Percentiles rank a stretch among this genome's conserved stretches.
Evolutionary conservation across 1,140 invertebrate genomes (phyloP).

Genomic region (Bombus sylvicola): DNA sequence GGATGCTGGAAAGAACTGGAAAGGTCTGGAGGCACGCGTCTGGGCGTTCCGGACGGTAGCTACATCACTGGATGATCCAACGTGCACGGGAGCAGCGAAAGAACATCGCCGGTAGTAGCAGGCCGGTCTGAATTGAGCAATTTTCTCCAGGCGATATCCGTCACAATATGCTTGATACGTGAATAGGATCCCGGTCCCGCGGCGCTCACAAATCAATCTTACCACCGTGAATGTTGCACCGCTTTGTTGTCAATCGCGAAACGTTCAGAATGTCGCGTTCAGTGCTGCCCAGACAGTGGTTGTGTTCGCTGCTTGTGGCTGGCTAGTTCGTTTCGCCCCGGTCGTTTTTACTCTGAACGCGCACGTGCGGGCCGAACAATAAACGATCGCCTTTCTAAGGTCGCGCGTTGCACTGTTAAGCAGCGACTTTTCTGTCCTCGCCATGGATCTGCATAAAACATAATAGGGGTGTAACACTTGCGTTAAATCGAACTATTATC

Average conservation of each 20-base stretch:
- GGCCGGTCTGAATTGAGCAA: conserved; percentile 62
- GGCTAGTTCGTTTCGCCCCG: conserved; percentile 22
- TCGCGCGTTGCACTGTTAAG: conserved; percentile 44
- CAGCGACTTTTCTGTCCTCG: conserved; percentile 24
- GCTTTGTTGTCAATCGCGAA: conserved; percentile 47
- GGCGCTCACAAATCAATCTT: conserved; percentile 60
- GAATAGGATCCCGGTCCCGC: conserved; percentile 57
- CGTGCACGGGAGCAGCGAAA: not conserved
- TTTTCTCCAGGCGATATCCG: conserved; percentile 58
- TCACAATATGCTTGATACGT: conserved; percentile 57
- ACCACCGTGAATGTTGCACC: conserved; percentile 23
- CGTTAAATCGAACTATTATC: conserved; percentile 47
- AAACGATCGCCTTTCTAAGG: conserved; percentile 58
- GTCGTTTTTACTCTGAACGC: not conserved
- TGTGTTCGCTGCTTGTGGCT: not conserved
- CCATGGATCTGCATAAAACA: conserved; percentile 52
- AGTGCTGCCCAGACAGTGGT: conserved; percentile 6
- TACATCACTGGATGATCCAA: conserved; percentile 32
- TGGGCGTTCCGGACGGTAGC: conserved; percentile 31
- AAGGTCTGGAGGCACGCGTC: conserved; percentile 45
- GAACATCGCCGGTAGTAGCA: conserved; percentile 43
- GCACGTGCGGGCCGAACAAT: conserved; percentile 37
- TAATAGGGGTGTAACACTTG: conserved; percentile 54
- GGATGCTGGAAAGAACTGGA: conserved; percentile 19
- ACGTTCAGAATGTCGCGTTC: conserved; percentile 37